phyloP scores from a whole-genome alignment of 1,140 invertebrate species.

The Cydia fagiglandana region DNA sequence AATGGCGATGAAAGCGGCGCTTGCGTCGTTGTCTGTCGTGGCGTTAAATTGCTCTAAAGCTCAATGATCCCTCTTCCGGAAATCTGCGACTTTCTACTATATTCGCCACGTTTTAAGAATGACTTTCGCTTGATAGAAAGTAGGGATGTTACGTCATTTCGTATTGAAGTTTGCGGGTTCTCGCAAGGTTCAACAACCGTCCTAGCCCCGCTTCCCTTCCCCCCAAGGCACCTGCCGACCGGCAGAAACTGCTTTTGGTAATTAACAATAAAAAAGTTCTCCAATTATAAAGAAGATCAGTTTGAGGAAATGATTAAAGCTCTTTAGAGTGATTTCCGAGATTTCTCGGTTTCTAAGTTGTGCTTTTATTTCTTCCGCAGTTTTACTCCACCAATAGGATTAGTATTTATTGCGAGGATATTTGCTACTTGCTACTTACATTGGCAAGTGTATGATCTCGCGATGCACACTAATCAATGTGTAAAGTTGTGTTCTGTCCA shows the following conservation, averaged over 20 bases:
- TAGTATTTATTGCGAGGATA: neutral
- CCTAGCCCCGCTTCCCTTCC: slow-evolving; percentile 65
- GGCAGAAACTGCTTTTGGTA: slow-evolving; percentile 63
- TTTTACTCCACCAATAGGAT: neutral
- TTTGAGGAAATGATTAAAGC: slow-evolving; percentile 44
- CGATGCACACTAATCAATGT: neutral
- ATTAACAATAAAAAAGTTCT: slow-evolving; percentile 63
- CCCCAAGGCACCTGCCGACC: slow-evolving; percentile 48
- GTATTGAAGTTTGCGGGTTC: slow-evolving; percentile 33
- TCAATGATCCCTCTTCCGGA: slow-evolving; percentile 72
- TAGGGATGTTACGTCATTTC: slow-evolving; percentile 43
- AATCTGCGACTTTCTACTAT: slow-evolving; percentile 44
- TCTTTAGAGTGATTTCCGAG: slow-evolving; percentile 18
- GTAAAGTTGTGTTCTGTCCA: too few relatives aligned
- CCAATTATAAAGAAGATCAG: slow-evolving; percentile 51
- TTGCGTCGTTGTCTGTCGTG: slow-evolving; percentile 50
- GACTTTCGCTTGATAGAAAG: slow-evolving; percentile 38
- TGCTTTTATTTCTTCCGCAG: slow-evolving; percentile 11
- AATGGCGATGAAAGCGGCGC: slow-evolving; percentile 16
- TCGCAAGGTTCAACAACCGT: slow-evolving; percentile 71
- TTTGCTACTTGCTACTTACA: too few relatives aligned
- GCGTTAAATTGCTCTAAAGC: slow-evolving; percentile 68
- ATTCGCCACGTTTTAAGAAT: slow-evolving; percentile 41
- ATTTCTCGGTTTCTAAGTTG: slow-evolving; percentile 27
- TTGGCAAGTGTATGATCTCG: neutral